These are phyloP conservation scores for Drosophila fungiperda DNA, from an alignment of 2,888 invertebrate genomes.

Conservation along the genomic window DNA sequence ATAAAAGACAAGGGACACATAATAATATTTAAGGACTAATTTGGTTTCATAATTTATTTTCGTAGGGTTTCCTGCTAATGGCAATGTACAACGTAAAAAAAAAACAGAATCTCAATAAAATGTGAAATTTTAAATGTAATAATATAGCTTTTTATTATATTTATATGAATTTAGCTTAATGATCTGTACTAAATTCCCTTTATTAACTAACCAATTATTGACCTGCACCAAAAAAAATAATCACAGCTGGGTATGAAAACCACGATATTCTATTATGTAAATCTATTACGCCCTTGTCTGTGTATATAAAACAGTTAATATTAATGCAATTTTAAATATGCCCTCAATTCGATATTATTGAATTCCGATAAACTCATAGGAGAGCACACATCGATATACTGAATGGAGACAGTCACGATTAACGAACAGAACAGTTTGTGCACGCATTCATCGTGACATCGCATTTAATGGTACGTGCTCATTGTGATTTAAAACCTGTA, in stretches of 20 bases:
- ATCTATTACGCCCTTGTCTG: not conserved
- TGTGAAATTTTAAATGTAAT: not conserved
- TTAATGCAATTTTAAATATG: slow-evolving; percentile 7
- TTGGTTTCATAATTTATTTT: not conserved
- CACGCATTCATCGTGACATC: not conserved
- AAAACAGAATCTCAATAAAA: not conserved
- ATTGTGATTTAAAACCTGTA: not conserved
- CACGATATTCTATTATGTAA: not conserved
- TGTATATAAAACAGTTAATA: not conserved
- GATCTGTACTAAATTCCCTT: too few species aligned
- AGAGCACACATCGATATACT: slow-evolving; percentile 10
- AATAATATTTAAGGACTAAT: not conserved
- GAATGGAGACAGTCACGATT: not conserved
- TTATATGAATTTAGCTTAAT: too few species aligned
- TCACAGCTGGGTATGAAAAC: not conserved
- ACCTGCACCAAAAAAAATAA: slow-evolving; percentile 1
- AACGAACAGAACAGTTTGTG: not conserved
- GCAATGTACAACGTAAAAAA: not conserved
- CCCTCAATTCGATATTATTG: not conserved
- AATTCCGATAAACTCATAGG: not conserved
- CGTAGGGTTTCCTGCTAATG: not conserved
- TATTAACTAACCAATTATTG: not conserved
- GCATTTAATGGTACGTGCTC: not conserved
- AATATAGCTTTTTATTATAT: too few species aligned
- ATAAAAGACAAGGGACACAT: not conserved